phyloP scores from a whole-genome alignment of 1,140 invertebrate species.

The Frieseomelitta varia region DNA sequence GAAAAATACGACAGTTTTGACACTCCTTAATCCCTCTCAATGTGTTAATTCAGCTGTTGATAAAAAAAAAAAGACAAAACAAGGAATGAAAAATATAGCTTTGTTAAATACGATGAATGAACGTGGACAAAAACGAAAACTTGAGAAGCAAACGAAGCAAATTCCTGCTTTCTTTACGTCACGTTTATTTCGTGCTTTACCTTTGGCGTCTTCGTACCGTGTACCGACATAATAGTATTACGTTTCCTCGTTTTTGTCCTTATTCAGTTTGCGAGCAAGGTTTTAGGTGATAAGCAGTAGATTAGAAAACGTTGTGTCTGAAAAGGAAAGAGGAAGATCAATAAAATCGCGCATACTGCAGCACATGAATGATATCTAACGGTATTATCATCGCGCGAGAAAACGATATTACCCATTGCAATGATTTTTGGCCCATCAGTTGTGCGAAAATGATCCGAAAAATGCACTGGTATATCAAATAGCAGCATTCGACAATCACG shows the following conservation, averaged over 20 bases:
- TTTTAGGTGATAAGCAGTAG: constrained; percentile 22
- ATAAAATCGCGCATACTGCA: constrained; percentile 1
- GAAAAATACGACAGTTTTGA: constrained; percentile 41
- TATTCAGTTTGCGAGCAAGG: constrained; percentile 49
- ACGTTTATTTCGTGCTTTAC: constrained; percentile 1
- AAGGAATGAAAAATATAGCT: background rate
- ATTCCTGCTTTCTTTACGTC: constrained; percentile 2
- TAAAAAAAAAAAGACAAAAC: background rate
- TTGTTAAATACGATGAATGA: constrained; percentile 26
- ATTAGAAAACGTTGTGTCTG: constrained; percentile 47
- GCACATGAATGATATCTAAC: background rate
- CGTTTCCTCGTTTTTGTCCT: constrained; percentile 65
- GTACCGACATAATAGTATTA: constrained; percentile 35
- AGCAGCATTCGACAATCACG: background rate
- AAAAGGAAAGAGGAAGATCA: constrained; percentile 47
- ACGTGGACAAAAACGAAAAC: constrained; percentile 63
- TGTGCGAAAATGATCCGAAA: constrained; percentile 2
- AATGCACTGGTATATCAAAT: background rate
- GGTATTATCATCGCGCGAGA: background rate
- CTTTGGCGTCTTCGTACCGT: constrained; percentile 15
- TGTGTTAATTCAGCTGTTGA: no score
- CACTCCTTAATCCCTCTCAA: no score
- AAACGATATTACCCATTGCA: constrained; percentile 53
- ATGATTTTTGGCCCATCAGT: constrained; percentile 24
- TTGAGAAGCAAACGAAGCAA: background rate